Base-by-base conservation (phyloP, 2,888 invertebrate species). In the Euzophera pinguis region DNA sequence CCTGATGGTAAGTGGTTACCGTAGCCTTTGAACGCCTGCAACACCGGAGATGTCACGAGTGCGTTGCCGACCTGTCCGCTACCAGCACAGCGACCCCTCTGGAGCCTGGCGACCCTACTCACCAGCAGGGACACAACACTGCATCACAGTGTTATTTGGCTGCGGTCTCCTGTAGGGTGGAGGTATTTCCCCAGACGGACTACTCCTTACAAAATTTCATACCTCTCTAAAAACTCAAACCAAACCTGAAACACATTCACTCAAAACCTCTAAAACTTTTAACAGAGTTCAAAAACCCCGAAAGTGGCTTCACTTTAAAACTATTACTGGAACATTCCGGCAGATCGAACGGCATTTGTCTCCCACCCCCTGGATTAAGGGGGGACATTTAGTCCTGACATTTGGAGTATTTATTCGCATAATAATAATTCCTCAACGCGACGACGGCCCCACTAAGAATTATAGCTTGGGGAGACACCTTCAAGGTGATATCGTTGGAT, bases 361-460 rank as follows among this genome's bases (percentile, higher is more conserved):
- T 60, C 57, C 52, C 41, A 64, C 60, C 67, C 71, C 73, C 61
- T 59, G 81, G 81, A 78, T 81, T 81, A 81, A 64, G 65, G 74
- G 75, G 84, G 81, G 90, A 89, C 91, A 91, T 91, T 92, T 92
- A 92, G 89, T 91, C 90, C 81, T 91, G 92, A 91, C 92, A 91
- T 91, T 91, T 83, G 78, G 90, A 91, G 91, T 92, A 92, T 92
- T 92, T 92, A 92, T 92, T 91, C 92, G 91, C 92, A 92, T 92
- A 92, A 92, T 92, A 92, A 92, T 92, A 91, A 90, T 89, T 86
- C 90, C 88, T 89, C 85, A 87, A 79, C 79, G 82, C 82, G 83
- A 74, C 81, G 84, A 80, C 84, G 89, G 83, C 77, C 73, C 65
- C 66, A 75, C 76, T 81, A 82, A 85, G 88, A 87, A 81, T 88